These are phyloP conservation scores for Corythornis cristatus DNA, from an alignment of 2,113 vertebrate species.

Conservation along the genomic window DNA sequence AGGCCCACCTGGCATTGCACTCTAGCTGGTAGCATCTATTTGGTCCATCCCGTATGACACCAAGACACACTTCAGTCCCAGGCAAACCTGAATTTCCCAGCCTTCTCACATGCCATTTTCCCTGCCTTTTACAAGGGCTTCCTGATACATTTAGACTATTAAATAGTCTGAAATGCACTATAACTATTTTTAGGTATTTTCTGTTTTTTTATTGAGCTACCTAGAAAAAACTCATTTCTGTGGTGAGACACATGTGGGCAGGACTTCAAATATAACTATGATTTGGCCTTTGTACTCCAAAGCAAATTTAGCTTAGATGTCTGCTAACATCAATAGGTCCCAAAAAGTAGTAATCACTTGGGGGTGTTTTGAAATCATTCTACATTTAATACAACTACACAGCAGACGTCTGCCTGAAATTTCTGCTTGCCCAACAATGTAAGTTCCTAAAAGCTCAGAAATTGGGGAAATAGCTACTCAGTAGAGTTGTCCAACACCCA, in stretches of 20 bases:
- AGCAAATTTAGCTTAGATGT: not conserved
- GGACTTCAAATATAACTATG: not conserved
- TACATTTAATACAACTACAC: not conserved
- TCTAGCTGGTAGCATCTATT: not conserved
- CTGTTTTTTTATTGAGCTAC: not conserved
- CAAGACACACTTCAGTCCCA: not conserved
- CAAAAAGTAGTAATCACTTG: not conserved
- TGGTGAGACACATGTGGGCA: fast-evolving
- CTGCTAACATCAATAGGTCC: not conserved
- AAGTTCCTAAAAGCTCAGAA: not conserved
- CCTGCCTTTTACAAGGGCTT: not conserved
- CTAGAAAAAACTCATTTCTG: not conserved
- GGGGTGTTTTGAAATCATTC: not conserved
- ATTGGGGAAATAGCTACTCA: not conserved
- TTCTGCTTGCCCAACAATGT: not conserved
- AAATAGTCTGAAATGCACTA: not conserved
- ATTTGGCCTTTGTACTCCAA: not conserved
- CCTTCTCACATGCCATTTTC: not conserved
- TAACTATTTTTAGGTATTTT: not conserved
- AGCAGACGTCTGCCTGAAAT: not conserved
- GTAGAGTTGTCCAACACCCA: not conserved
- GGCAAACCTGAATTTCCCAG: not conserved
- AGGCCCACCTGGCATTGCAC: not conserved
- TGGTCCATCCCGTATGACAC: fast-evolving
- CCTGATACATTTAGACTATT: not conserved